These are phyloP conservation scores for Oncopeltus fasciatus DNA, from an alignment of 1,140 invertebrate species.

Conservation along the genomic window DNA sequence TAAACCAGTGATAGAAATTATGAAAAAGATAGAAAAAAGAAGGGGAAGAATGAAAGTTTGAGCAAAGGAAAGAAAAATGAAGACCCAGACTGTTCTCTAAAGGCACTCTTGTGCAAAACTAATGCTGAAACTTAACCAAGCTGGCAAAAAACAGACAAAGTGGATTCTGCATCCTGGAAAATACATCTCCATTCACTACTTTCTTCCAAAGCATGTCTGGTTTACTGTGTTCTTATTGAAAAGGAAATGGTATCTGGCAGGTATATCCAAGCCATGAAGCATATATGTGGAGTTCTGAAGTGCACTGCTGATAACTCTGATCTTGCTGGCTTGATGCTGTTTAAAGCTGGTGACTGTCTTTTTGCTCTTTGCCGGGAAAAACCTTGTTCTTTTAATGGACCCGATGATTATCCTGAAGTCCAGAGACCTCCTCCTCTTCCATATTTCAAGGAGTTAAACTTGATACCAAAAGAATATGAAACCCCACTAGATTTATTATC, in stretches of 20 bases:
- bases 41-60: too few relatives aligned
- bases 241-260: too few relatives aligned
- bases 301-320: slow-evolving; percentile 37
- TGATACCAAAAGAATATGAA: slow-evolving; percentile 18
- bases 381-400: not conserved
- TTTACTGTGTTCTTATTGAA: slow-evolving; percentile 64
- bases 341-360: slow-evolving; percentile 61
- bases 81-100: too few relatives aligned
- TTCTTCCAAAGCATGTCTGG: slow-evolving; percentile 65
- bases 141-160: slow-evolving; percentile 45
- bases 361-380: too few relatives aligned
- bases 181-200: slow-evolving; percentile 60
- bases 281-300: slow-evolving; percentile 46
- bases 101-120: slow-evolving; percentile 35
- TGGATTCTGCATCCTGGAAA: slow-evolving; percentile 60
- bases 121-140: slow-evolving; percentile 42
- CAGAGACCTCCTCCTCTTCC: too few relatives aligned
- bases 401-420: too few relatives aligned
- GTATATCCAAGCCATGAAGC: slow-evolving; percentile 47
- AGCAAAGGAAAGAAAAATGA: too few relatives aligned
- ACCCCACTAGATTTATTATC: slow-evolving; percentile 30
- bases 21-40: too few relatives aligned
- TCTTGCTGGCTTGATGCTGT: slow-evolving; percentile 48
- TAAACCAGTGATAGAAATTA: too few relatives aligned
- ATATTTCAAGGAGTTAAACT: slow-evolving; percentile 21